Percentiles rank a stretch among this genome's conserved stretches.
phyloP scores from a whole-genome alignment of 2,797 vertebrate species.

The Tadarida brasiliensis region DNA sequence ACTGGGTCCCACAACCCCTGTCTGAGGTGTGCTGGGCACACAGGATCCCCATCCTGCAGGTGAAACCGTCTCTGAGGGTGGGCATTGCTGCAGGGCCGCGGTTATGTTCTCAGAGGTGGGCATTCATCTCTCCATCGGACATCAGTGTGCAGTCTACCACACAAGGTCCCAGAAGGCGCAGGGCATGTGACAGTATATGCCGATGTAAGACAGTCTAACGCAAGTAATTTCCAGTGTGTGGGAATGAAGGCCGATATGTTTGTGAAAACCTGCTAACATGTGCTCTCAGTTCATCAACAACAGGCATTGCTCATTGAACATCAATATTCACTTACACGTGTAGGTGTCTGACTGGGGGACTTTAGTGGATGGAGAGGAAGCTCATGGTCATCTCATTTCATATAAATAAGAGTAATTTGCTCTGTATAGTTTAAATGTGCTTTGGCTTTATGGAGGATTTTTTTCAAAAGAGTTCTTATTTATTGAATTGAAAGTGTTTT shows the following conservation, averaged over 20 bases:
- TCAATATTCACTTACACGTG: background rate
- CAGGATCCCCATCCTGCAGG: accelerated
- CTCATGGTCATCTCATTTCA: too few species aligned
- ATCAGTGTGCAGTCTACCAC: too few species aligned
- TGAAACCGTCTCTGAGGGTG: background rate
- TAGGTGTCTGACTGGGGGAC: background rate
- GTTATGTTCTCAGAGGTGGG: background rate
- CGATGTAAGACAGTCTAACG: background rate
- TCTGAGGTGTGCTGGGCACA: background rate
- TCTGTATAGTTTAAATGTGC: background rate
- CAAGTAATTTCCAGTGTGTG: background rate
- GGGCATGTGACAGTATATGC: background rate
- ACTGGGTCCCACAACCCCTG: background rate
- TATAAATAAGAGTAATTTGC: background rate
- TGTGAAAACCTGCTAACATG: background rate
- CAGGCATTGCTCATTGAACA: background rate
- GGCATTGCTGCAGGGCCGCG: background rate
- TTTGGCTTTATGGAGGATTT: background rate
- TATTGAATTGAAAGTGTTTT: background rate
- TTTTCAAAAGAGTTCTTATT: background rate
- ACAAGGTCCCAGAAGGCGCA: background rate
- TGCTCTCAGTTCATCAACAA: background rate
- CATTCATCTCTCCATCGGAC: too few species aligned
- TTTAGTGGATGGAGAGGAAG: background rate
- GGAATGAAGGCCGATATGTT: background rate